Base-by-base conservation (phyloP, 2,113 vertebrate genomes). In the Gobio gobio region DNA sequence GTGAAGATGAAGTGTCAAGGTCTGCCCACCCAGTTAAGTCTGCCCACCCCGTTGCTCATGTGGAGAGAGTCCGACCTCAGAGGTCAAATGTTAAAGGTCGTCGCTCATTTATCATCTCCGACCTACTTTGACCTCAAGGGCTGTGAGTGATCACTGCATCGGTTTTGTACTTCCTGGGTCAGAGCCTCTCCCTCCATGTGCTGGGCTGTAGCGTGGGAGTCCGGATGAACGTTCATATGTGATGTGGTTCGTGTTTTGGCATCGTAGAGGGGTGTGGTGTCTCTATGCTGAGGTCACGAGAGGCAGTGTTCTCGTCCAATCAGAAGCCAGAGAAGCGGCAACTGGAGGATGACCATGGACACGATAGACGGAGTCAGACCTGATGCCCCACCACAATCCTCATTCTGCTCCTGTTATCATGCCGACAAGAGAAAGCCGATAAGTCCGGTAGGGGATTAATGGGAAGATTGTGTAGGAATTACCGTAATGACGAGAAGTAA, bases 301-400 rank as follows among this genome's bases (percentile, higher is more conserved):
- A 94, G 92, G 88, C 91, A 92, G 89, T 91, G 90, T 94, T 91
- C 95, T 90, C 91, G 94, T 90, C 96, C 96, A 70, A 94, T 94
- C 91, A 96, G 90, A 70, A 97, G 94, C 97, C 97, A 98, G 87
- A 98, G 95, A 77, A 98, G 94, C 43, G 94, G 72, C 89, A 97
- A 43, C 90, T 99, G 98, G 87, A 96, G 90, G 88, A 94, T 92
- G 88, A 94, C 81, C 94, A 95, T 86, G 16, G 95, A 93, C 96
- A 96, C 96, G 22, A 97, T 90, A 0, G 97, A 96, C 13, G 97
- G 95, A 86, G 88, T 97, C 93, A 99, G 89, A 86, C 94, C 89
- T 92, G 97, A 97, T 83, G 93, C 96, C 13, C 97, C 96, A 64
- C 98, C 97, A 74, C 98, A 99, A 92, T 97, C 97, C 0, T 94